Conservation (phyloP, 2,113 vertebrate species). For the Erinaceus europaeus region DNA sequence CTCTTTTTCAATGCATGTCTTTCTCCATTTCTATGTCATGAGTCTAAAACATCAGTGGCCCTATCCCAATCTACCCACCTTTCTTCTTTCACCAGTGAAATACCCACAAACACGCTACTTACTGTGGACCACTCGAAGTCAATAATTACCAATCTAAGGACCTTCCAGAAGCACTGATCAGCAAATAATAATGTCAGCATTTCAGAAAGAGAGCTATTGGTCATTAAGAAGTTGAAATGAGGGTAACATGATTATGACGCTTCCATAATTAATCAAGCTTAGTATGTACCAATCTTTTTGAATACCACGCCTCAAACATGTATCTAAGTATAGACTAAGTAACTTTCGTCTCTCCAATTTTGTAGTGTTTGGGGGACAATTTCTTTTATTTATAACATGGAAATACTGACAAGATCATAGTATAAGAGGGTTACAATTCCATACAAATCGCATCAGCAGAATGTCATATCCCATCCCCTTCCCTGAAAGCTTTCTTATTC, state of each 20-base stretch:
- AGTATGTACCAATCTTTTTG: background rate
- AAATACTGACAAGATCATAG: too few relatives aligned
- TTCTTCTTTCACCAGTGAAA: background rate
- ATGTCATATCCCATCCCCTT: too few relatives aligned
- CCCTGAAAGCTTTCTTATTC: too few relatives aligned
- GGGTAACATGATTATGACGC: background rate
- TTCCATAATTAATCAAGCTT: background rate
- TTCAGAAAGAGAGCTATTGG: background rate
- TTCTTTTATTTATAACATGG: too few relatives aligned
- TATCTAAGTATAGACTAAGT: conserved; percentile 10
- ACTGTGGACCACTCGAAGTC: background rate
- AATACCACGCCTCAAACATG: background rate
- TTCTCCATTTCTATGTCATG: background rate
- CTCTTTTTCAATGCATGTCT: too few relatives aligned
- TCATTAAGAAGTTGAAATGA: background rate
- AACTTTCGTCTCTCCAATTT: background rate
- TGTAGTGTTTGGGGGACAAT: background rate
- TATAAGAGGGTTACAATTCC: too few relatives aligned
- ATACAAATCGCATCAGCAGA: too few relatives aligned
- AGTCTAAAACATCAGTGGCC: background rate
- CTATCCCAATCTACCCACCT: background rate
- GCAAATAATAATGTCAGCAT: background rate
- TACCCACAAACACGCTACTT: background rate
- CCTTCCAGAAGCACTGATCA: background rate
- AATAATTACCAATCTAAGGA: background rate